Percentiles rank a stretch among this genome's conserved stretches.
These are phyloP conservation scores for Anaspis maculata DNA, from an alignment of 2,888 invertebrate genomes.

Conservation along the genomic window DNA sequence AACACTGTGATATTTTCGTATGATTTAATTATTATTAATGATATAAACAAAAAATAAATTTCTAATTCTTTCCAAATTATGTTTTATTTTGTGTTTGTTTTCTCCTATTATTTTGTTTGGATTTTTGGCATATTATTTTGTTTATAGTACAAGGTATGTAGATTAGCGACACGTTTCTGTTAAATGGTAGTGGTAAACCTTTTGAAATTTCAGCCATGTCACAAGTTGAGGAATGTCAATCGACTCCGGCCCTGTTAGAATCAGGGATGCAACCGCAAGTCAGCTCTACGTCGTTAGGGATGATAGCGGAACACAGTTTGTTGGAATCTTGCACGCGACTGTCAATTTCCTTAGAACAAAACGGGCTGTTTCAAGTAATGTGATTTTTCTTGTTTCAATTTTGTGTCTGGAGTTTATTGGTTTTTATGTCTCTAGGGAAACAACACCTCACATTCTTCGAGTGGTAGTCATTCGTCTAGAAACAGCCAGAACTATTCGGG, in stretches of 20 bases:
- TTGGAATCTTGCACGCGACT: conserved; percentile 80
- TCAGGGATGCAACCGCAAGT: conserved; percentile 51
- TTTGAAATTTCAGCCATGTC: conserved; percentile 52
- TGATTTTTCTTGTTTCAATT: conserved; percentile 1
- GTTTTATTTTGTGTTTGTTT: conserved; percentile 23
- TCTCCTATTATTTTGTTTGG: conserved; percentile 2
- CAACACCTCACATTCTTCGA: conserved; percentile 63
- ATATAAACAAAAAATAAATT: conserved; percentile 30
- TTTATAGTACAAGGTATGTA: no score
- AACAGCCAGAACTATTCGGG: conserved; percentile 51
- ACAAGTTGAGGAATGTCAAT: conserved; percentile 84
- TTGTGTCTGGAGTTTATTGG: no score
- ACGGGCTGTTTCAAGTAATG: conserved; percentile 61
- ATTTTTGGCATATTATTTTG: neutral
- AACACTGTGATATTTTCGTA: conserved; percentile 34
- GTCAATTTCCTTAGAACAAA: conserved; percentile 81
- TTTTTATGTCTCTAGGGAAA: conserved; percentile 32
- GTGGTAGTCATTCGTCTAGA: conserved; percentile 61
- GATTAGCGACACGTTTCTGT: conserved; percentile 4
- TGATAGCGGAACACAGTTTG: conserved; percentile 79
- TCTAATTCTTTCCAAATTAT: conserved; percentile 25
- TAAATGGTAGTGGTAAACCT: no score
- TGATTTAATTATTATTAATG: no score
- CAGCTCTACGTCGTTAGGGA: conserved; percentile 60
- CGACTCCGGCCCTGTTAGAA: conserved; percentile 75